These are phyloP conservation scores for Monopis laevigella DNA, from an alignment of 2,888 invertebrate species.

Conservation along the genomic window DNA sequence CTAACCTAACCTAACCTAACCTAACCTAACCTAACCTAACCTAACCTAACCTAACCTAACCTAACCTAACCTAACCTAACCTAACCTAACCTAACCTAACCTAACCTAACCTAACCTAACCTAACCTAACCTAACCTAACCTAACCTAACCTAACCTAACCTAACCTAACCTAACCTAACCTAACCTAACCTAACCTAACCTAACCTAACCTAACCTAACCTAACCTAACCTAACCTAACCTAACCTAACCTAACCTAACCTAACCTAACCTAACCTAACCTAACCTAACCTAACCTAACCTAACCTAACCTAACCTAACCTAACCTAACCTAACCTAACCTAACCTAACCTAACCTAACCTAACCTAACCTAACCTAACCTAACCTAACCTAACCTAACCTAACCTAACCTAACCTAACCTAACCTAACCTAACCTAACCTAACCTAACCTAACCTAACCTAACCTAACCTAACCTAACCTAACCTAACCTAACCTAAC, in stretches of 20 bases:
- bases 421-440: slow-evolving; percentile 20
- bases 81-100: slow-evolving; percentile 14
- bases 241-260: slow-evolving; percentile 12
- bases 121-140: slow-evolving; percentile 14
- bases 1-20: slow-evolving; percentile 14
- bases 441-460: slow-evolving; percentile 13
- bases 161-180: slow-evolving; percentile 14
- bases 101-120: slow-evolving; percentile 14
- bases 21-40: slow-evolving; percentile 13
- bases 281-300: slow-evolving; percentile 12
- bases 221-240: slow-evolving; percentile 13
- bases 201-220: slow-evolving; percentile 14
- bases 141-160: slow-evolving; percentile 13
- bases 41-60: slow-evolving; percentile 14
- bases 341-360: slow-evolving; percentile 12
- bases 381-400: slow-evolving; percentile 12
- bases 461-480: slow-evolving; percentile 18
- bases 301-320: slow-evolving; percentile 12
- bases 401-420: slow-evolving; percentile 16
- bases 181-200: slow-evolving; percentile 9
- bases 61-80: slow-evolving; percentile 14
- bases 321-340: slow-evolving; percentile 12
- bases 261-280: slow-evolving; percentile 11
- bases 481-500: slow-evolving; percentile 19
- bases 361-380: slow-evolving; percentile 12